phyloP scores from a whole-genome alignment of 2,113 vertebrate genomes.

The Orycteropus afer region DNA sequence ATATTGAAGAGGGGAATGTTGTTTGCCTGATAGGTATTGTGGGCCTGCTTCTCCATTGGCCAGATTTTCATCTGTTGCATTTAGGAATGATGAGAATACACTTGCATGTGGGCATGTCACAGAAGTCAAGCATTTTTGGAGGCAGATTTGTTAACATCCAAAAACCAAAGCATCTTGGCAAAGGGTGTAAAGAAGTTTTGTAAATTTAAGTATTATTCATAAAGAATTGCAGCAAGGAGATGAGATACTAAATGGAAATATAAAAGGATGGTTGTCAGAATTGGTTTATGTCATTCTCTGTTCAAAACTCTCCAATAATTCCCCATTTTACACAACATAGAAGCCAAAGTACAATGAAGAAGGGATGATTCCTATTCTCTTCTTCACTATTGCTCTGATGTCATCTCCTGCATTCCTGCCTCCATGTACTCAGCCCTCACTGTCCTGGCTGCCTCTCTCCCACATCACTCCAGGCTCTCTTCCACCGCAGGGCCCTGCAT shows the following conservation, averaged over 20 bases:
- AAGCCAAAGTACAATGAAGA: not conserved
- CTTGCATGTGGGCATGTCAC: not conserved
- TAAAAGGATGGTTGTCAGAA: not conserved
- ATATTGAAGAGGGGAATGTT: not conserved
- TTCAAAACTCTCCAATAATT: not conserved
- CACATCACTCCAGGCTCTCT: too few relatives aligned
- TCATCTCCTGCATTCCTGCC: not conserved
- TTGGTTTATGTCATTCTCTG: not conserved
- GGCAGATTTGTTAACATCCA: not conserved
- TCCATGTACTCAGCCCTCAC: not conserved
- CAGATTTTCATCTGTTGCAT: not conserved
- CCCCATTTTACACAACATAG: not conserved
- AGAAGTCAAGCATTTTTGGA: not conserved
- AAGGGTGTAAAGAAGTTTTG: not conserved
- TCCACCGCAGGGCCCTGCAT: not conserved
- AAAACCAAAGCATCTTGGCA: not conserved
- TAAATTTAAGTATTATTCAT: not conserved
- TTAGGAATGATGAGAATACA: not conserved
- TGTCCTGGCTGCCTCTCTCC: not conserved
- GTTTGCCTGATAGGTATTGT: not conserved
- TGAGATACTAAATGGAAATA: not conserved
- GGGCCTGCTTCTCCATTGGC: not conserved
- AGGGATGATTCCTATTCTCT: not conserved
- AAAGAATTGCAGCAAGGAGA: not conserved
- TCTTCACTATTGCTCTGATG: not conserved